Conservation (phyloP, 2,113 vertebrate species). For the Proterorhinus semilunaris region DNA sequence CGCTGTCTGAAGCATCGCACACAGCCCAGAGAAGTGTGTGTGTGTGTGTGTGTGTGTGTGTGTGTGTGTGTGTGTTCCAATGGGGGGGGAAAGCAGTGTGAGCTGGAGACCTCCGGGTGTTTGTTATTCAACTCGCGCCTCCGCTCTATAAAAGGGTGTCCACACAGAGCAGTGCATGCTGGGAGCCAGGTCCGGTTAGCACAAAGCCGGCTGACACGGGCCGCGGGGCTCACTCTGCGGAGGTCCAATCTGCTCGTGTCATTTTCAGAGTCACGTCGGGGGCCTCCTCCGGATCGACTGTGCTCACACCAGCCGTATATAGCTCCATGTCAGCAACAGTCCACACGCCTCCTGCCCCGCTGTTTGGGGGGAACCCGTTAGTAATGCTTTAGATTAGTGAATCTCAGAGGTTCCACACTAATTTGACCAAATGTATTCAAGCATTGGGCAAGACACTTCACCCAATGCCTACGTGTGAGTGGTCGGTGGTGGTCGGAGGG, state of each 20-base stretch:
- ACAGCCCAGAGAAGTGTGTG: not conserved
- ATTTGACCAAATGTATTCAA: too few species aligned
- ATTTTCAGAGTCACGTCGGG: not conserved
- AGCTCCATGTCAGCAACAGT: not conserved
- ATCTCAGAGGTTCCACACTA: too few species aligned
- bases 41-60: not conserved
- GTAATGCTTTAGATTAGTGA: too few species aligned
- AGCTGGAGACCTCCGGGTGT: slow-evolving; percentile 32
- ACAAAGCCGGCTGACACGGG: not conserved
- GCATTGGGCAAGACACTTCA: too few species aligned
- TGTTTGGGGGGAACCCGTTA: too few species aligned
- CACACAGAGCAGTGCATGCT: slow-evolving; percentile 49
- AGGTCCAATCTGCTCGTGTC: not conserved
- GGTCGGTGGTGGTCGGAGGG: too few species aligned
- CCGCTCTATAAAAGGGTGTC: slow-evolving; percentile 40
- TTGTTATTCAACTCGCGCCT: slow-evolving; percentile 22
- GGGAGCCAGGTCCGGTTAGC: slow-evolving; percentile 51
- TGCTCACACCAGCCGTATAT: not conserved
- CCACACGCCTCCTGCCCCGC: too few species aligned
- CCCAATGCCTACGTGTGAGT: too few species aligned
- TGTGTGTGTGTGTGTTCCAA: not conserved
- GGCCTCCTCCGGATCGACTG: not conserved
- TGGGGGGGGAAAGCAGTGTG: too few species aligned
- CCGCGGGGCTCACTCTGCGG: not conserved
- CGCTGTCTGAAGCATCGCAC: not conserved